phyloP scores from a whole-genome alignment of 2,113 vertebrate species.

The Phaethornis superciliosus region DNA sequence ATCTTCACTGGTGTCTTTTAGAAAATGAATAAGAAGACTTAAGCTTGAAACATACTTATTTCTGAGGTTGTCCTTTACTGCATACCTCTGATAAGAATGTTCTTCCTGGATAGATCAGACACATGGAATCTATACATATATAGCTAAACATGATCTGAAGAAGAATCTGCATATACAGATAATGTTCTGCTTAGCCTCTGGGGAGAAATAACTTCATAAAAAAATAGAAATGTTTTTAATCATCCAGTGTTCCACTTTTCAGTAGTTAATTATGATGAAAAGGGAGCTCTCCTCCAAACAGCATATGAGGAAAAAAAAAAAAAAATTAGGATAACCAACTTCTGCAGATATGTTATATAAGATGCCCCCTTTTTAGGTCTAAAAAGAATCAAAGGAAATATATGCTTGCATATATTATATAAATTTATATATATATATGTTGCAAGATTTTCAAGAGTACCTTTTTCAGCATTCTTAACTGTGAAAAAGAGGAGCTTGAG shows the following conservation, averaged over 20 bases:
- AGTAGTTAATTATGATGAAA: slow-evolving; percentile 42
- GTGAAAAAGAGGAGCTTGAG: background rate
- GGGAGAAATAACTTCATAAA: background rate
- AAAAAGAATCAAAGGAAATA: slow-evolving; percentile 31
- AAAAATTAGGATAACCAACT: background rate
- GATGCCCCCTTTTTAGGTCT: background rate
- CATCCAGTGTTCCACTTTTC: slow-evolving; percentile 24
- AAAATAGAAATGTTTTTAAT: background rate
- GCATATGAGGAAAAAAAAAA: background rate
- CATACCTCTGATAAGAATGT: background rate
- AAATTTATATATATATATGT: background rate
- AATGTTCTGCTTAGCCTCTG: background rate
- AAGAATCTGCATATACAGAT: background rate
- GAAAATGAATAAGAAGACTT: background rate
- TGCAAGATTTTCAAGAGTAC: background rate
- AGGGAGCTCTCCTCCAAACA: background rate
- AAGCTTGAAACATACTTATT: background rate
- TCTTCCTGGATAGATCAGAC: background rate
- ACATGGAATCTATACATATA: background rate
- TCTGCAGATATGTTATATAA: slow-evolving; percentile 39
- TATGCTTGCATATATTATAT: background rate
- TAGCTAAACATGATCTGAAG: background rate
- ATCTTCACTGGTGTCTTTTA: background rate
- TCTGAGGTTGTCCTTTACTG: background rate
- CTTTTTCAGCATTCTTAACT: background rate